These are phyloP conservation scores for Cyclopterus lumpus DNA, from an alignment of 2,797 vertebrate genomes.

Conservation along the genomic window DNA sequence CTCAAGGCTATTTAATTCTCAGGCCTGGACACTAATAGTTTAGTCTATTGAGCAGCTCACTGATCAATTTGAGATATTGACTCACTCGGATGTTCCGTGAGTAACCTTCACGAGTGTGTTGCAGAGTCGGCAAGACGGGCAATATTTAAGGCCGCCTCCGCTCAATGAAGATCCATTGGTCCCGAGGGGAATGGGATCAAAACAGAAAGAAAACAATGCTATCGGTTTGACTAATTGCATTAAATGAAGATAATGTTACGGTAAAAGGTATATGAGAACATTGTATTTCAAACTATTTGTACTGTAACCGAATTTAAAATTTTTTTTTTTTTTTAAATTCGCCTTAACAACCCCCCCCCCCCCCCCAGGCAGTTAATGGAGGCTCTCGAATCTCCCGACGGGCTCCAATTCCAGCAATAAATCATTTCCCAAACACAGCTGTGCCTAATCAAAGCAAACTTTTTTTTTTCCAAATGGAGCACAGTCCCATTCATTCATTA, in stretches of 20 bases:
- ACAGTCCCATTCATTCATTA: constrained; percentile 46
- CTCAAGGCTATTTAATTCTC: constrained; percentile 12
- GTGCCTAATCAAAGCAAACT: constrained; percentile 43
- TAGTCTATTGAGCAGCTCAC: constrained; percentile 32
- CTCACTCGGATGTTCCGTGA: constrained; percentile 12
- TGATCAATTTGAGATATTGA: constrained; percentile 50
- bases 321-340: not conserved
- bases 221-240: not conserved
- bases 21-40: constrained; percentile 10
- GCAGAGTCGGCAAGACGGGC: constrained; percentile 10
- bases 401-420: constrained; percentile 26
- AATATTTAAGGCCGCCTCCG: constrained; percentile 33
- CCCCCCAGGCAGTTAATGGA: constrained; percentile 7
- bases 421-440: constrained; percentile 61
- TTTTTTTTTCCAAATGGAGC: constrained; percentile 35
- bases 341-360: not conserved
- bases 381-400: not conserved
- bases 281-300: not conserved
- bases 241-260: not conserved
- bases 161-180: not conserved
- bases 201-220: not conserved
- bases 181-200: not conserved
- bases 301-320: not conserved
- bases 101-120: constrained; percentile 10
- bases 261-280: not conserved